Evolutionary conservation across 2,888 invertebrate species (phyloP).

Genomic region (Cheilosia variabilis): DNA sequence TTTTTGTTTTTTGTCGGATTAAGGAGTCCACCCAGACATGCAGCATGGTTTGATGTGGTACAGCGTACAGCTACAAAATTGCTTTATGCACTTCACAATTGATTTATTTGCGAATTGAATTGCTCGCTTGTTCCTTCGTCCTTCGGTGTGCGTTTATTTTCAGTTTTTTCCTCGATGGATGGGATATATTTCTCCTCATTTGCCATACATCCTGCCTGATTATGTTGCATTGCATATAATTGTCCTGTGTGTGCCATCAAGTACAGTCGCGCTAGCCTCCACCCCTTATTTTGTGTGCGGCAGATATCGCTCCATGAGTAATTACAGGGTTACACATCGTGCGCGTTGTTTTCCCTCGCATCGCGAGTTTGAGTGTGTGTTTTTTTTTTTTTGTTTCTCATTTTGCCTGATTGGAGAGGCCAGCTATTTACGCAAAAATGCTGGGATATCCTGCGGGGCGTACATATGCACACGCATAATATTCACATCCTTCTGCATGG

Average conservation of each 20-base stretch:
- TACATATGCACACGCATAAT: slow-evolving; percentile 66
- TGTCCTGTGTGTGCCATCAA: slow-evolving; percentile 55
- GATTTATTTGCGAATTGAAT: slow-evolving; percentile 75
- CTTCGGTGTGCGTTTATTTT: slow-evolving; percentile 35
- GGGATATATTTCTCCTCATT: slow-evolving; percentile 56
- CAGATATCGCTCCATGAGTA: slow-evolving; percentile 55
- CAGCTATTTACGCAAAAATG: slow-evolving; percentile 75
- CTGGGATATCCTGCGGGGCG: slow-evolving; percentile 63
- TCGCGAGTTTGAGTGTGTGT: slow-evolving; percentile 12
- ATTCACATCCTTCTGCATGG: slow-evolving; percentile 69
- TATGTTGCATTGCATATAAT: slow-evolving; percentile 67
- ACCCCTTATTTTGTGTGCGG: slow-evolving; percentile 22
- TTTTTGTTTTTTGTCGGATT: slow-evolving; percentile 24
- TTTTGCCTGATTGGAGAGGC: slow-evolving; percentile 47
- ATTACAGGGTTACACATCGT: slow-evolving; percentile 71
- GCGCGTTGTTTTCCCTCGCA: slow-evolving; percentile 44
- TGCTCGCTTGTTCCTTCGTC: slow-evolving; percentile 60
- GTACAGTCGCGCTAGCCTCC: background rate
- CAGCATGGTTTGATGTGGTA: slow-evolving; percentile 24
- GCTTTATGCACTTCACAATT: slow-evolving; percentile 74
- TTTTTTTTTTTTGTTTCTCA: slow-evolving; percentile 15
- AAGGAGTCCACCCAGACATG: slow-evolving; percentile 21
- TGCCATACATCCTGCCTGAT: slow-evolving; percentile 71
- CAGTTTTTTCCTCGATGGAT: slow-evolving; percentile 39
- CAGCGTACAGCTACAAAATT: slow-evolving; percentile 29